Conservation (phyloP, 2,797 vertebrate genomes). For the Parambassis ranga region DNA sequence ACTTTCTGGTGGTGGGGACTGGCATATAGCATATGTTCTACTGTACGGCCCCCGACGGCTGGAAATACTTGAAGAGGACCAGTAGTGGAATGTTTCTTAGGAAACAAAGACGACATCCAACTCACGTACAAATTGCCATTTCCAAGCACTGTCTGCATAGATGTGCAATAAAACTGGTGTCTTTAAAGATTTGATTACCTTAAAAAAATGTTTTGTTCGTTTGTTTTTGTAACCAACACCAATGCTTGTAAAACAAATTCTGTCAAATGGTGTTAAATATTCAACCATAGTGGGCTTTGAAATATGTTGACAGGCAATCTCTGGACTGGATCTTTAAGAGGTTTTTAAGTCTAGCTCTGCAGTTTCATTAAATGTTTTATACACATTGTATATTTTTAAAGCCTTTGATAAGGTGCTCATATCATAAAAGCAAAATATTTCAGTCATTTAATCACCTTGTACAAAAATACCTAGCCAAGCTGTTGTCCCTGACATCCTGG, state of each 20-base stretch:
- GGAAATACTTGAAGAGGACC: constrained; percentile 86
- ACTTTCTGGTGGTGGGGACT: constrained; percentile 97
- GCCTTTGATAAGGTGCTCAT: constrained; percentile 74
- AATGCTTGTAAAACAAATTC: constrained; percentile 71
- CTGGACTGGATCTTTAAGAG: constrained; percentile 63
- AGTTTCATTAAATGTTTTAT: constrained; percentile 79
- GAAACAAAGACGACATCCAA: constrained; percentile 55
- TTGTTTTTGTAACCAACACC: constrained; percentile 69
- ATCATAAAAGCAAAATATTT: constrained; percentile 65
- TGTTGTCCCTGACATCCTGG: constrained; percentile 39
- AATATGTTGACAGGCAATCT: constrained; percentile 48
- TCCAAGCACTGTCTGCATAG: constrained; percentile 90
- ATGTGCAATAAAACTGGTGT: constrained; percentile 97
- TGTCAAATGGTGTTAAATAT: constrained; percentile 69
- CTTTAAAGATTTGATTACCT: constrained; percentile 79
- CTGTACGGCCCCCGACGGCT: constrained; percentile 95
- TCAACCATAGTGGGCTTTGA: constrained; percentile 59
- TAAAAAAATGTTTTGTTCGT: constrained; percentile 73
- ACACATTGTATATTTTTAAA: constrained; percentile 81
- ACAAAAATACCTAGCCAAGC: constrained; percentile 46
- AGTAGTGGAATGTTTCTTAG: constrained; percentile 66
- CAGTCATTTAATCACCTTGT: constrained; percentile 63
- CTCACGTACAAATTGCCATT: constrained; percentile 75
- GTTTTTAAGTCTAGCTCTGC: constrained; percentile 60
- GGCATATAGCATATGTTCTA: constrained; percentile 99